Conservation (phyloP, 2,888 invertebrate species). For the Athripsodes cinereus region DNA sequence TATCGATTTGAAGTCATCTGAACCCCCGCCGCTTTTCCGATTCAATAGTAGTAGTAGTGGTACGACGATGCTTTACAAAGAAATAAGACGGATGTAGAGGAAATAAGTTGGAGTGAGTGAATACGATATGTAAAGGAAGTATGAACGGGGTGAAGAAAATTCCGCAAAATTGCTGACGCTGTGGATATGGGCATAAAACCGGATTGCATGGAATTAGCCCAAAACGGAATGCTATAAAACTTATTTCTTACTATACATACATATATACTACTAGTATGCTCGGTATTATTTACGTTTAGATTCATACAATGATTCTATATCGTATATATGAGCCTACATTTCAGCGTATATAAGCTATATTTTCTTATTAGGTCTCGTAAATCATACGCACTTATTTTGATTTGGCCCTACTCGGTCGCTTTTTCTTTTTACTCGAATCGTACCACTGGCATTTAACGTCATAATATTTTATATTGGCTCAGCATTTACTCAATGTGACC, state of each 20-base stretch:
- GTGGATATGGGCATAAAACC: constrained; percentile 22
- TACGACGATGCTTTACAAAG: neutral
- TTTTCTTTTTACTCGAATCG: too few species aligned
- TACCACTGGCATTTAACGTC: too few species aligned
- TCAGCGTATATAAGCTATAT: neutral
- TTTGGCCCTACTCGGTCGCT: constrained; percentile 1
- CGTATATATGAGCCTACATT: neutral
- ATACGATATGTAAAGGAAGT: neutral
- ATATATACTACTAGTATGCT: neutral
- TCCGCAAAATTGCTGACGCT: constrained; percentile 22
- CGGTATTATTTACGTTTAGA: neutral
- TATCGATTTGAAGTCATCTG: too few species aligned
- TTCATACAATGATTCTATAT: neutral
- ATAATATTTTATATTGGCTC: constrained; percentile 2
- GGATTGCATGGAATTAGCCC: constrained; percentile 24
- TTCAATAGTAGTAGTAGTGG: too few species aligned
- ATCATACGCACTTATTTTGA: constrained; percentile 24
- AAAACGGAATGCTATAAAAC: constrained; percentile 24
- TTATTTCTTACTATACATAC: neutral
- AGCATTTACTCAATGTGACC: too few species aligned
- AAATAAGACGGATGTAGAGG: neutral
- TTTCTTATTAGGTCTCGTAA: constrained; percentile 14
- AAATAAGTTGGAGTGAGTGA: neutral
- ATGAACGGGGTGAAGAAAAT: constrained; percentile 14
- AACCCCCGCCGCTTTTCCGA: too few species aligned